Base-by-base conservation (phyloP, 37 sponge, comb jelly and placozoan genomes). In the Corticium candelabrum region DNA sequence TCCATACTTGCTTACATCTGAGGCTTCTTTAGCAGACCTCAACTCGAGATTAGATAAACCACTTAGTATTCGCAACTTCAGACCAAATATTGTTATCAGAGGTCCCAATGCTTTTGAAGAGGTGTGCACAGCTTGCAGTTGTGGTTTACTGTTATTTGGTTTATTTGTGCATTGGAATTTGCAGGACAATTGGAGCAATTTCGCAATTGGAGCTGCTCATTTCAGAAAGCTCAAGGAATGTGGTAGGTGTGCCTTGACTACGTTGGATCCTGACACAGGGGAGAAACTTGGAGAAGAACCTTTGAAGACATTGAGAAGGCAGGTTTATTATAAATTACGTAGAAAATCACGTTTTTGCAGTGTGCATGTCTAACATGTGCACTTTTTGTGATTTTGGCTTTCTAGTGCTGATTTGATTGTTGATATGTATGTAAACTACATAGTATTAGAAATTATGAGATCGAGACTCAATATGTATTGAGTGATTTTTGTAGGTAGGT, bases 201-300 rank as follows among this genome's bases (percentile, higher is more conserved):
- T 75, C 3, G 38, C 38, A 36, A 38, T 75, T 2, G 76, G 76
- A 39, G 3, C 76, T 39, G 76, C n/a, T n/a, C n/a, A n/a, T n/a
- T n/a, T n/a, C n/a, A n/a, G n/a, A n/a, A 37, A 3, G 5, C 40
- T 32, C 32, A 2, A 38, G 31, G 32, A 35, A 7, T 75, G 76
- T 4, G 38, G 39, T 39, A 84, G 85, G 37, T 86, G 82, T n/a
- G 37, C 68, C 40, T 1, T 82, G 83, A 82, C 79, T 1, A 82
- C 79, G 40, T 70, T 86, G 0, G 74, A 86, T 67, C 83, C 81
- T 31, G 82, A 86, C 5, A 21, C 15, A 30, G 87, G 83, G 37
- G 50, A 40, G 35, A 39, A 69, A 32, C 1, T 74, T n/a, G 79
- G 79, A 34, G 38, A 3, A 32, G 87, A 86, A 68, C 83, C 82